Base-by-base conservation (phyloP, 2,113 vertebrate genomes). In the Ictalurus furcatus region DNA sequence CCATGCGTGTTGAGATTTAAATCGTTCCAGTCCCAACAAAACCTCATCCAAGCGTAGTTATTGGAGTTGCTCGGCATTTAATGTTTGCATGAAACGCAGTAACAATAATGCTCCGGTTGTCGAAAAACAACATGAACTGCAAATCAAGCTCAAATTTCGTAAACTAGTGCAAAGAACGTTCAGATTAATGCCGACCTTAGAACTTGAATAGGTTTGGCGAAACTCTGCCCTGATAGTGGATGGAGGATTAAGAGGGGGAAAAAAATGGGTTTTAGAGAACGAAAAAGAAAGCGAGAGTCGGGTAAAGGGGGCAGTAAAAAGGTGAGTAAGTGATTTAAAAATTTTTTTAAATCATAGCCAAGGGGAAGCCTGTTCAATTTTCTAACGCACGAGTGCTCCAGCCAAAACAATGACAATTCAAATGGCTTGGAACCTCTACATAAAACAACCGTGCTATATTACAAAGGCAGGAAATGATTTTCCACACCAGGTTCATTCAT, bases 381-480 rank as follows among this genome's bases (percentile, higher is more conserved):
- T 90, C 87, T 79, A 82, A 88, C 81, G 65, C 82, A 23, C 85
- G 30, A 58, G 58, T 28, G 4, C 37, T 82, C 87, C 30, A 87
- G 84, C 87, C 84, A 88, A 88, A 89, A 90, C 88, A 82, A 88
- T 63, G 85, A 71, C 63, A 88, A 83, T 76, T 59, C 34, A 69
- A 90, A 85, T 48, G 73, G 76, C 59, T 69, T 76, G 80, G 86
- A 89, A 73, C 76, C 19, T 61, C 83, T 85, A 80, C 40, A 1
- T 82, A 65, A 1, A 89, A 52, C 84, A 88, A 83, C 58, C 48
- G 21, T n/a, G 87, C 65, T 83, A 65, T 74, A 85, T 76, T 88
- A 85, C 81, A 89, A 88, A 67, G 88, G 86, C 88, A 88, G 90
- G 88, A 91, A 87, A 86, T 37, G 65, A 67, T 78, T 91, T 37